Conservation (phyloP, 2,113 vertebrate species). For the Gymnarchus niloticus region DNA sequence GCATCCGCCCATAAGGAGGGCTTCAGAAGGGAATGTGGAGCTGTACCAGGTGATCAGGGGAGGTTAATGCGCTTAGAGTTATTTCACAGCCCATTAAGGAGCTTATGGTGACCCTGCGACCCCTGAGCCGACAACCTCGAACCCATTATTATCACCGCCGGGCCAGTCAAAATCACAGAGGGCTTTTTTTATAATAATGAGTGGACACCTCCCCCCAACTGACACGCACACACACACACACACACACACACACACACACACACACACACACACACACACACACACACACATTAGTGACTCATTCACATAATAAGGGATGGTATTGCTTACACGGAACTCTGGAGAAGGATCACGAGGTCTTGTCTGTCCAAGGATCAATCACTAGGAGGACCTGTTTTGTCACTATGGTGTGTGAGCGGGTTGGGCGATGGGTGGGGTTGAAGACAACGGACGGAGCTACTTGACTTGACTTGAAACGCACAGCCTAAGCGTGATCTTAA, state of each 20-base stretch:
- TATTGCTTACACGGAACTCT: background rate
- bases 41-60: constrained; percentile 82
- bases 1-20: constrained; percentile 68
- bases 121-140: constrained; percentile 93
- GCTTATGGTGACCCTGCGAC: constrained; percentile 94
- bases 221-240: background rate
- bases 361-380: background rate
- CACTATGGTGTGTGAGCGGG: background rate
- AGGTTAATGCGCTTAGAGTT: constrained; percentile 99
- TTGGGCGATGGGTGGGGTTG: background rate
- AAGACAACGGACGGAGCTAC: background rate
- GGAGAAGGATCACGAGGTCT: background rate
- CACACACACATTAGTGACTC: background rate
- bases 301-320: background rate
- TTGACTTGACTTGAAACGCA: no score
- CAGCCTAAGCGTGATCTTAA: background rate
- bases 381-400: background rate
- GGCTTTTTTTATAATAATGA: constrained; percentile 67
- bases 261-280: background rate
- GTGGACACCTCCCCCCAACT: background rate
- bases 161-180: constrained; percentile 71
- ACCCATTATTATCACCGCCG: constrained; percentile 84
- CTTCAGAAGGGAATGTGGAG: constrained; percentile 77
- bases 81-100: constrained; percentile 99
- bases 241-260: background rate